These are phyloP conservation scores for Machimus rusticus DNA, from an alignment of 2,888 invertebrate genomes.

Conservation along the genomic window DNA sequence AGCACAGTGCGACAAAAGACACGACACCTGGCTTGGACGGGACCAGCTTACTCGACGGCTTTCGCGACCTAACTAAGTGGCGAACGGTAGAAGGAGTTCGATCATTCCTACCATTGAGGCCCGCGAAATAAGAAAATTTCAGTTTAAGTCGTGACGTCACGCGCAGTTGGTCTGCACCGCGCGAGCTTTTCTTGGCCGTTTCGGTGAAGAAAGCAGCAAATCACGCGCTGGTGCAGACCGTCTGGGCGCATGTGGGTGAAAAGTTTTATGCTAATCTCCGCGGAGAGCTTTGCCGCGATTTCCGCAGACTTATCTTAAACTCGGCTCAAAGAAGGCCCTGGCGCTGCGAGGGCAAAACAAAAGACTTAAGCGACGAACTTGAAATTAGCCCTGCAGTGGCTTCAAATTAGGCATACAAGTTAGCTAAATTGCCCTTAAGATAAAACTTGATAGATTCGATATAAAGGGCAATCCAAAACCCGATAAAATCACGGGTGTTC, in stretches of 20 bases:
- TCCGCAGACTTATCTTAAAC: background rate
- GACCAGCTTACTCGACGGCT: slow-evolving; percentile 61
- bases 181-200: background rate
- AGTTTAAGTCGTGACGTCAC: slow-evolving; percentile 16
- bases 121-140: slow-evolving; percentile 27
- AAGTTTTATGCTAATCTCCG: background rate
- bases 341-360: background rate
- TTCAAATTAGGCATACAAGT: background rate
- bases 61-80: slow-evolving; percentile 63
- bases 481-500: too few species aligned
- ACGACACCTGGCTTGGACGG: slow-evolving; percentile 39
- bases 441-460: too few species aligned
- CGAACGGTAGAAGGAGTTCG: slow-evolving; percentile 56
- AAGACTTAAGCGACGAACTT: slow-evolving; percentile 38
- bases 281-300: background rate
- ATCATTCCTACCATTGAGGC: slow-evolving; percentile 50
- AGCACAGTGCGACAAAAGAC: background rate
- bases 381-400: background rate
- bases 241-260: background rate
- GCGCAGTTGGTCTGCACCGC: background rate
- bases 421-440: background rate
- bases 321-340: background rate
- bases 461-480: too few species aligned
- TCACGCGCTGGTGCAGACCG: background rate
- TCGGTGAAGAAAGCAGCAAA: background rate